Conservation (phyloP, 2,888 invertebrate species). For the Scaptomyza polygonia region DNA sequence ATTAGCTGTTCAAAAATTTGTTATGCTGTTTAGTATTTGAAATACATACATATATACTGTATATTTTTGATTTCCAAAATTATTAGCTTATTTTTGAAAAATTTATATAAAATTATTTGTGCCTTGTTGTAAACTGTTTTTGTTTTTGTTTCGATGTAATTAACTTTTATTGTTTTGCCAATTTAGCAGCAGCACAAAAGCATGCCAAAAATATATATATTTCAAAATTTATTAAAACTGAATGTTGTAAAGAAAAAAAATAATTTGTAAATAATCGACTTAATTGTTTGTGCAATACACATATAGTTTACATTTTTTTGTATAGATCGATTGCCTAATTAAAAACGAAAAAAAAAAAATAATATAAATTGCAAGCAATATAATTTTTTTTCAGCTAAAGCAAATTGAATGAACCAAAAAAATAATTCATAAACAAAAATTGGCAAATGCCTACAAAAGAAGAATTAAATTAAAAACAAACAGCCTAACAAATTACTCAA, state of each 20-base stretch:
- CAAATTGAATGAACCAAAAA: conserved; percentile 29
- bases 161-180: conserved; percentile 69
- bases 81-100: conserved; percentile 32
- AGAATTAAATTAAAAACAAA: conserved; percentile 43
- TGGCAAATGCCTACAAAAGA: conserved; percentile 28
- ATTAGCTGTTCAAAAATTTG: conserved; percentile 71
- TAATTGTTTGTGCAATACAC: conserved; percentile 43
- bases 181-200: conserved; percentile 65
- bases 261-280: conserved; percentile 68
- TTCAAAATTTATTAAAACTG: conserved; percentile 50
- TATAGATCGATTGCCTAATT: conserved; percentile 30
- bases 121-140: conserved; percentile 47
- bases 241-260: conserved; percentile 68
- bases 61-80: conserved; percentile 6
- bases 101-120: conserved; percentile 49
- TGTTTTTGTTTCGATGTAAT: conserved; percentile 41
- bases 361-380: conserved; percentile 41
- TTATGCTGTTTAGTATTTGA: conserved; percentile 80
- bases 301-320: conserved; percentile 29
- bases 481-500: conserved; percentile 77
- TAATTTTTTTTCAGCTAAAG: conserved; percentile 44
- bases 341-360: background rate
- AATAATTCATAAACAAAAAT: no score
- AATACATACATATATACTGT: conserved; percentile 17
- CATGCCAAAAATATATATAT: conserved; percentile 35